phyloP scores from a whole-genome alignment of 2,888 invertebrate genomes.

The Idaea dimidiata region DNA sequence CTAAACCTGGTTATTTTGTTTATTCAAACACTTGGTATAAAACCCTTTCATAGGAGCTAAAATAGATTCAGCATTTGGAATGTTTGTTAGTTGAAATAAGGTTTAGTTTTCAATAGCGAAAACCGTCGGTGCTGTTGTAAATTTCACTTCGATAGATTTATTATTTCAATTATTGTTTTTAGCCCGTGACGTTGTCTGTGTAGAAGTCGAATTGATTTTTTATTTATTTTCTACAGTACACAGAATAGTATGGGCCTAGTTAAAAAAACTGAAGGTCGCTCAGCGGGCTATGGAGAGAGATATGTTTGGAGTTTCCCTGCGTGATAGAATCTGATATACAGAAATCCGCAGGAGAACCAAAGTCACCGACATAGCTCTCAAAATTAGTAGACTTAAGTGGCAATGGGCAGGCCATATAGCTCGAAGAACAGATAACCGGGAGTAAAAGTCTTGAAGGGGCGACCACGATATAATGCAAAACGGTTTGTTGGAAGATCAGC shows the following conservation, averaged over 20 bases:
- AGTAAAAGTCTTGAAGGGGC: too few relatives aligned
- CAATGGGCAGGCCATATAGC: too few relatives aligned
- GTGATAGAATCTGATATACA: too few relatives aligned
- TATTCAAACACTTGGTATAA: conserved; percentile 45
- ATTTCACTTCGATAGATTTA: conserved; percentile 27
- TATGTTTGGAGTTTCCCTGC: too few relatives aligned
- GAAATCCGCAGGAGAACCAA: too few relatives aligned
- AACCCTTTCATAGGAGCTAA: conserved; percentile 34
- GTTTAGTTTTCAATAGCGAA: conserved; percentile 4
- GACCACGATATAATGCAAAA: too few relatives aligned
- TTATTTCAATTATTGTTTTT: conserved; percentile 31
- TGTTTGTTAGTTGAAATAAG: neutral
- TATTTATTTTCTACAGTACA: neutral
- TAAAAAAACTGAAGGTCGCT: too few relatives aligned
- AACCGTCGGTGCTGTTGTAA: conserved; percentile 9
- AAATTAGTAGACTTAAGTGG: too few relatives aligned
- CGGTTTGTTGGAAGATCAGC: too few relatives aligned
- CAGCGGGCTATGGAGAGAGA: too few relatives aligned
- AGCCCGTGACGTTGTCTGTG: conserved; percentile 27
- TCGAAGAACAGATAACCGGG: too few relatives aligned
- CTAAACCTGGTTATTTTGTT: conserved; percentile 46
- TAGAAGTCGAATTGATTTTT: conserved; percentile 6
- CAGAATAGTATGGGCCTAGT: neutral
- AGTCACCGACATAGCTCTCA: too few relatives aligned
- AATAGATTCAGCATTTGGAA: neutral